Conservation (phyloP, 2,113 vertebrate species). For the Odontesthes bonariensis region DNA sequence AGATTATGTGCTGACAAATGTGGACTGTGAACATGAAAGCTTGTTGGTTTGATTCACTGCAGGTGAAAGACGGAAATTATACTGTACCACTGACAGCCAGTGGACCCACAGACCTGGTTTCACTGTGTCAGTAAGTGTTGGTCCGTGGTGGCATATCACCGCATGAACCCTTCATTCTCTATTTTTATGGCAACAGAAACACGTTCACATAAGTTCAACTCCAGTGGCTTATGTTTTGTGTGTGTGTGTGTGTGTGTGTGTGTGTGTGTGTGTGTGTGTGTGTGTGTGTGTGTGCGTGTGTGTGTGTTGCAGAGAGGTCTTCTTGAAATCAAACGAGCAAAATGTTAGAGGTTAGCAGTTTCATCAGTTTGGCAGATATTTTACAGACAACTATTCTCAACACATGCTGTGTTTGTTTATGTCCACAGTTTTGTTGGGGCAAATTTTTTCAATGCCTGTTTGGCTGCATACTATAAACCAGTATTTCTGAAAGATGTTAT, state of each 20-base stretch:
- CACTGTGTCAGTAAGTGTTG: constrained; percentile 5
- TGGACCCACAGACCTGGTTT: constrained; percentile 12
- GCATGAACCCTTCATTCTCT: not conserved
- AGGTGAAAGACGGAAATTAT: constrained; percentile 43
- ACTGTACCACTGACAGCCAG: constrained; percentile 15
- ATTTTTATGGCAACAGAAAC: constrained; percentile 3
- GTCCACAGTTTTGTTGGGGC: too few species aligned
- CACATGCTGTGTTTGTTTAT: too few species aligned
- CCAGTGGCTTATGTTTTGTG: not conserved
- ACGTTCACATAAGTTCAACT: not conserved
- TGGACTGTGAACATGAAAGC: constrained; percentile 39
- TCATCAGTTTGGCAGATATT: too few species aligned
- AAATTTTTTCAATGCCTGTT: too few species aligned
- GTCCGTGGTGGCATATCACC: constrained; percentile 5
- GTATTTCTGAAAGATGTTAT: too few species aligned
- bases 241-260: not conserved
- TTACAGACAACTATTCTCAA: too few species aligned
- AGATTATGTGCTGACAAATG: constrained; percentile 65
- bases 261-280: too few species aligned
- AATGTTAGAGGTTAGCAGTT: too few species aligned
- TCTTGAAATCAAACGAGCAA: too few species aligned
- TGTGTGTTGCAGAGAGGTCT: too few species aligned
- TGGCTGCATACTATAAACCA: too few species aligned
- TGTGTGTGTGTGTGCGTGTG: not conserved
- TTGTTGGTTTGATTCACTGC: constrained; percentile 34